Evolutionary conservation across 2,797 vertebrate species (phyloP).

Genomic region (Eremophila alpestris): DNA sequence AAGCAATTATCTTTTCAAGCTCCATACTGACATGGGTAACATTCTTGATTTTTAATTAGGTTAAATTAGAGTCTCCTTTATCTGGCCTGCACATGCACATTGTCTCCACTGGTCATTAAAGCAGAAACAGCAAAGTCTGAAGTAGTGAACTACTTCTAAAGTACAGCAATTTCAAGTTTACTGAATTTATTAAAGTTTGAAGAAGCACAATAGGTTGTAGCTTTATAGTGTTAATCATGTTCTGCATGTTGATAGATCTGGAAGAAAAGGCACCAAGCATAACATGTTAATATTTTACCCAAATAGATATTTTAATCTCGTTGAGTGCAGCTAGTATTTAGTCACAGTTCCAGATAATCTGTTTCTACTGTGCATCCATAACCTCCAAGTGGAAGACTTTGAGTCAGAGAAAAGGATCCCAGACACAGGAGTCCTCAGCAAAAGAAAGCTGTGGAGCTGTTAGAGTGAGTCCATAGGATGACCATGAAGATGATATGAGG

Average conservation of each 20-base stretch:
- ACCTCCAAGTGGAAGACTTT: not conserved
- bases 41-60: slow-evolving; percentile 33
- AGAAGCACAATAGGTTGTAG: not conserved
- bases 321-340: not conserved
- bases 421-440: not conserved
- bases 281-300: not conserved
- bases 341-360: not conserved
- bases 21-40: not conserved
- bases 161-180: not conserved
- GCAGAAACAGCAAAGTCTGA: not conserved
- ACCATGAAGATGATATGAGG: not conserved
- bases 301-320: not conserved
- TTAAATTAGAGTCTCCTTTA: slow-evolving; percentile 26
- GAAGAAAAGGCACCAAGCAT: not conserved
- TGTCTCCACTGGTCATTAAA: not conserved
- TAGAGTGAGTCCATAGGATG: not conserved
- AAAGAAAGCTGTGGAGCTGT: not conserved
- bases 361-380: not conserved
- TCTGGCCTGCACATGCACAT: not conserved
- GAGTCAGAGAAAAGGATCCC: not conserved
- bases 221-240: not conserved
- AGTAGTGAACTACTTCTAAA: not conserved
- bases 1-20: slow-evolving; percentile 15
- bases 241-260: not conserved
- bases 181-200: not conserved